A percentile compares a stretch with the other conserved stretches of the same genome.
Evolutionary conservation across 2,888 invertebrate species (phyloP).

Genomic region (Epistrophe eligans): DNA sequence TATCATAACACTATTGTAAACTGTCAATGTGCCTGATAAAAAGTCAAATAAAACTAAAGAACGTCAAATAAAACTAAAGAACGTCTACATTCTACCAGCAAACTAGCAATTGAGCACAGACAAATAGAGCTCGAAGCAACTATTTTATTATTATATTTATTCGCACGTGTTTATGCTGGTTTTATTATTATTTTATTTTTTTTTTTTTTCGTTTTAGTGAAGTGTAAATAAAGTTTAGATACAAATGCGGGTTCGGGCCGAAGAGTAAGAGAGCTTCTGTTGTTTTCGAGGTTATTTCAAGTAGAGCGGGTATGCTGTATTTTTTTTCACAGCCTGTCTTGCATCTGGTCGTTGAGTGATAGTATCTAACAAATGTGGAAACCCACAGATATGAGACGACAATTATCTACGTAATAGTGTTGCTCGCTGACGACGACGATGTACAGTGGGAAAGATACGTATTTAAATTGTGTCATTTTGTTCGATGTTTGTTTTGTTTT

Average conservation of each 20-base stretch:
- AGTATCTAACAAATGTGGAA: conserved; percentile 45
- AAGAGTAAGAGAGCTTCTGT: background rate
- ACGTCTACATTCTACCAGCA: background rate
- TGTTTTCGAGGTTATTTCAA: conserved; percentile 25
- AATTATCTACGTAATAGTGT: background rate
- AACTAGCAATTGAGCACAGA: conserved; percentile 11
- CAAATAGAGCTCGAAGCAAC: conserved; percentile 17
- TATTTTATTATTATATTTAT: conserved; percentile 3
- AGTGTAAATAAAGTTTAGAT: conserved; percentile 3
- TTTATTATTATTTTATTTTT: background rate
- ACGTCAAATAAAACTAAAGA: conserved; percentile 27
- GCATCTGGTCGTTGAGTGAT: conserved; percentile 27
- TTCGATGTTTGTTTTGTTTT: background rate
- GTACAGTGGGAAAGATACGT: conserved; percentile 1
- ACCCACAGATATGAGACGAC: conserved; percentile 3
- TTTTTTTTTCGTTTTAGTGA: background rate
- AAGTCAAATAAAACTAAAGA: too few relatives aligned
- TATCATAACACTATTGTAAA: conserved; percentile 32
- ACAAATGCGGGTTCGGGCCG: background rate
- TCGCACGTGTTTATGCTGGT: conserved; percentile 32
- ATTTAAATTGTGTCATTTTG: conserved; percentile 26
- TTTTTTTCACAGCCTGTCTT: conserved; percentile 16
- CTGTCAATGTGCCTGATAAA: conserved; percentile 17
- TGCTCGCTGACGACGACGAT: background rate
- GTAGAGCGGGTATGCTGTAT: conserved; percentile 13